A percentile compares a stretch with the other conserved stretches of the same genome.
Evolutionary conservation across 1,140 invertebrate genomes (phyloP).

Genomic region (Hycleus phaleratus): DNA sequence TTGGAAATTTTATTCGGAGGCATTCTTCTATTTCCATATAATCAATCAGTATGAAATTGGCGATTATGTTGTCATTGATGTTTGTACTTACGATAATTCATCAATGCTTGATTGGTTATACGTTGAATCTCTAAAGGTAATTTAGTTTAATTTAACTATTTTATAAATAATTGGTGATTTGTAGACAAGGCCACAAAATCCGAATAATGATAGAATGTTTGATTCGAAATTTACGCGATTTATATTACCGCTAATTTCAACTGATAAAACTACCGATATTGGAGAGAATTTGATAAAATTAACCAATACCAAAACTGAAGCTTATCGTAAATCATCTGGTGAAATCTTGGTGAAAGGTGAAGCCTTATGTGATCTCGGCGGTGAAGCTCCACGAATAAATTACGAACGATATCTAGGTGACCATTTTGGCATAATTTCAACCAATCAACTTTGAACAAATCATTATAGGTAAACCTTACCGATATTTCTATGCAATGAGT

Average conservation of each 20-base stretch:
- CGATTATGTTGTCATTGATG: slow-evolving; percentile 65
- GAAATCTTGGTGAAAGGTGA: slow-evolving; percentile 55
- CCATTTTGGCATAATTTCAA: neutral
- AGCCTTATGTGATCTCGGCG: slow-evolving; percentile 64
- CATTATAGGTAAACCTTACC: slow-evolving; percentile 54
- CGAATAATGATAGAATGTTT: slow-evolving; percentile 72
- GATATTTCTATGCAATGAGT: slow-evolving; percentile 84
- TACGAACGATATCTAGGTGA: slow-evolving; percentile 58
- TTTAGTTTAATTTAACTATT: slow-evolving; percentile 1
- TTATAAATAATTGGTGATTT: slow-evolving; percentile 13
- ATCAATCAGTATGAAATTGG: slow-evolving; percentile 80
- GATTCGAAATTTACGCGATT: slow-evolving; percentile 67
- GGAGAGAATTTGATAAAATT: slow-evolving; percentile 45
- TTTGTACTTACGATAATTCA: slow-evolving; percentile 75
- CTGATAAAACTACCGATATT: neutral
- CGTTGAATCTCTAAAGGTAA: slow-evolving; percentile 67
- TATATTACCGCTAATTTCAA: slow-evolving; percentile 49
- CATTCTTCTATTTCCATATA: slow-evolving; percentile 81
- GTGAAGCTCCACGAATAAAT: slow-evolving; percentile 77
- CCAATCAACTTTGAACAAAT: too few relatives aligned
- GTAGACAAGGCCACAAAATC: slow-evolving; percentile 68
- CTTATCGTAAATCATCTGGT: slow-evolving; percentile 43
- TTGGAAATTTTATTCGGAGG: slow-evolving; percentile 57
- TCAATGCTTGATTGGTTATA: slow-evolving; percentile 82
- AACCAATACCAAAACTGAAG: slow-evolving; percentile 43